Base-by-base conservation (phyloP, 1,140 invertebrate species). In the Cherax quadricarinatus region DNA sequence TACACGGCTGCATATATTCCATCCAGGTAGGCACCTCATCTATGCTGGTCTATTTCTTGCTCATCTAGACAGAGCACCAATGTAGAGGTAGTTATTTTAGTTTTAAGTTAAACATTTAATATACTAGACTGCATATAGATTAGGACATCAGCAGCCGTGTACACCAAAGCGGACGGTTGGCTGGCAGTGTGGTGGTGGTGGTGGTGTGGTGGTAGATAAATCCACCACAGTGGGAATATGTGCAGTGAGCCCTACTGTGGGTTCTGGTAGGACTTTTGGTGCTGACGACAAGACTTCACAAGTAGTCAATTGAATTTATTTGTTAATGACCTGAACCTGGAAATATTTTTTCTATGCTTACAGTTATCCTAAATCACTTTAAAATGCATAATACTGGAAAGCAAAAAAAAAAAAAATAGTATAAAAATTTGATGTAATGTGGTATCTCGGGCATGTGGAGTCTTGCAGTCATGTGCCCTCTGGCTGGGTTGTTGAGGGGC, bases 161-260 rank as follows among this genome's bases (percentile, higher is more conserved):
- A 62, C 60, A 86, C 84, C 83, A 81, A 62, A 91, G 84, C 84
- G 80, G 60, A 85, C 80, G 78, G 78, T 91, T 91, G 89, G 89
- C 84, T 91, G 85, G 89, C 89, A 91, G 89, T 91, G 89, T 91
- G 84, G 79, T 70, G 85, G 83, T 91, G 89, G 89, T 91, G 89
- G 85, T 91, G 84, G 84, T 91, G 84, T 86, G 73, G 89, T 81
- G 83, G 89, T 91, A 80, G 30, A 91, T 73, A 21, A 66, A 57
- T 53, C 89, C 70, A 81, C 87, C 89, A 49, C 78, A 80, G 84
- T 79, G 81, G 89, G 89, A 82, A 84, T n/a, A 82, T 79, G 89
- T 91, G 89, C 89, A 81, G 89, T 91, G 89, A 62, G 80, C 83
- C 83, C 81, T 51, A 48, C 53, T 62, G 70, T 85, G 83, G 89